Base-by-base conservation (phyloP, 1,140 invertebrate genomes). In the Hylyphantes graminicola region DNA sequence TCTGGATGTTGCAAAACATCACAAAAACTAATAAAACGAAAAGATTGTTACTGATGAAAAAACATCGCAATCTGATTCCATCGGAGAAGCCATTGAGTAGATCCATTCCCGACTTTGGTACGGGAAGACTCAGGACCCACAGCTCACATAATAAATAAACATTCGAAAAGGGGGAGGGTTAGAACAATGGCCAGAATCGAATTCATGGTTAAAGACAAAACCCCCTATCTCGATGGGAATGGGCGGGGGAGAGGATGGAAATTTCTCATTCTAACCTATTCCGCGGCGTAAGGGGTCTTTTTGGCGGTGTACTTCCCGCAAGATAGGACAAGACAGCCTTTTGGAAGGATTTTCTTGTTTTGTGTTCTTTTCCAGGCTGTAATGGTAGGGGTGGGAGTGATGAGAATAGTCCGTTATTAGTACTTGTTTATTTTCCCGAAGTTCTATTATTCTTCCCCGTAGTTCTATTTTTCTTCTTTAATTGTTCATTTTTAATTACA, bases 251-350 rank as follows among this genome's bases (percentile, higher is more conserved):
- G 74, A 5, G 55, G 55, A 7, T 17, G 17, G 67, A 59, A 63
- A 81, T 81, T 81, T 81, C 79, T 81, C 79, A 81, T 81, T 81
- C 79, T 81, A 81, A 81, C 79, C 72, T 81, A 81, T 81, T 81
- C 79, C 67, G 67, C 65, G 61, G 79, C 79, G 72, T 81, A 81
- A 81, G 53, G 79, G 79, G 19, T 35, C 35, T 35, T 59, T n/a
- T 81, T 73, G 67, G 68, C 73, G 67, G 79, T 50, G 79, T 17
- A 73, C 48, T 64, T 35, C 68, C 79, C 79, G 6, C 67, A 81
- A 81, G 79, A 81, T 73, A 80, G 65, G 77, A 67, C 76, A 67
- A 68, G 79, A 81, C 79, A 81, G 53, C 54, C 73, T 57, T 65
- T 80, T 74, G 35, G 35, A 35, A 35, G 35, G 35, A 5, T 35